Base-by-base conservation (phyloP, 2,888 invertebrate genomes). In the Falcaria lacertinaria region DNA sequence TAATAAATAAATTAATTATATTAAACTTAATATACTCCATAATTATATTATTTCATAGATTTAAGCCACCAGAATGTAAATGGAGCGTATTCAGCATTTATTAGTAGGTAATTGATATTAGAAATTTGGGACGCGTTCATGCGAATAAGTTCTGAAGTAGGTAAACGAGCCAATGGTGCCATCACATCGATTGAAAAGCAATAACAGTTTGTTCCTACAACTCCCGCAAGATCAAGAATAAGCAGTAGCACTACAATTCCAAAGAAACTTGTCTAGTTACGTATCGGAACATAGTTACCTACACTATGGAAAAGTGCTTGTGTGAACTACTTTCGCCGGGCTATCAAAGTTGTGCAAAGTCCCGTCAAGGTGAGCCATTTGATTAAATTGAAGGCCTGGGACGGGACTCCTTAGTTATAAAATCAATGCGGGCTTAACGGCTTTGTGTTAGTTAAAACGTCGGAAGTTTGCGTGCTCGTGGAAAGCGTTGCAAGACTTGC, bases 341-440 rank as follows among this genome's bases (percentile, higher is more conserved):
- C 67, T 74, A 77, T 80, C 72, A 71, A 79, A 81, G 67, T 81
- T 79, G 70, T 57, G 63, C 64, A 50, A 59, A 64, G 60, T 51
- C 53, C 59, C 50, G 55, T 47, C 63, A 69, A 66, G 69, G 66
- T 64, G 64, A 69, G 60, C 59, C 60, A 55, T 58, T 50, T 52
- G 51, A 57, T 62, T 65, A 60, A 70, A 65, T 67, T 65, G 57
- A 65, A 65, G 57, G 52, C 57, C 66, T 62, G 51, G 57, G 54
- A 54, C 61, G 52, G 58, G 7, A 53, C 53, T 53, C 51, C 58
- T 60, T 57, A 57, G 65, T 74, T 77, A 75, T 69, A 78, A 75
- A 80, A 80, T 77, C 80, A 76, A 76, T 74, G 77, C 67, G 59
- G 63, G 64, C 66, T 71, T 68, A 78, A 76, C 72, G 60, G 72